Evolutionary conservation across 2,797 vertebrate species (phyloP), one percentile per base, ranked within the genome.

Genomic region (Mormyrus hasselquistii): DNA sequence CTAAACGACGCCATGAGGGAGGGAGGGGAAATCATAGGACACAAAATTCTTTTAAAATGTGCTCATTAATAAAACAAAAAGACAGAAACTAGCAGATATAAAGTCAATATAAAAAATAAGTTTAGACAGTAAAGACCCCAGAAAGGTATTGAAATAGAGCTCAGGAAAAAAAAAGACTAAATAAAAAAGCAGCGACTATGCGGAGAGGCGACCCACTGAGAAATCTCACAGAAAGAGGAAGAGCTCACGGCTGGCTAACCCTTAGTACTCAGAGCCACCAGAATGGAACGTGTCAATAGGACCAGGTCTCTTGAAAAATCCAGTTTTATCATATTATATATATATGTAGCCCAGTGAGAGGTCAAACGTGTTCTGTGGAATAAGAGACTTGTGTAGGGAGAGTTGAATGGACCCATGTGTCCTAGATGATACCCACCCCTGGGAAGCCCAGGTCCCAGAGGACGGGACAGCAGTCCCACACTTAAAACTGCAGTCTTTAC

Each of bases 51-150:
- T 65, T 49, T 8, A 29, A 90, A 91, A 90, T 90, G 90, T 92
- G 88, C 89, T 89, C 93, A 93, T 93, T 92, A 91, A 89, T 92
- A 91, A 93, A 91, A 93, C 90, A 29, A 29, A 90, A 92, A 93
- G 93, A 92, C 90, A 89, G 55, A 90, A 87, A 89, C 83, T 73
- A 79, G 83, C 88, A 34, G n/a, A 89, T 88, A 86, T 86, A 55
- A 86, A 87, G 73, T 50, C 2, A 73, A 73, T 87, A 65, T 76
- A 93, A 94, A 93, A 90, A 91, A 91, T 88, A 89, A 87, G 47
- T 88, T 84, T 92, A 91, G 93, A 92, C 93, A 94, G 93, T 90
- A 94, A 52, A 93, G 92, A 92, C 93, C 92, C 93, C 93, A 89
- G 89, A 92, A 89, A 86, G 89, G 90, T 76, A 91, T 88, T 90